Base-by-base conservation (phyloP, 1,140 invertebrate genomes). In the Caerostris darwini region DNA sequence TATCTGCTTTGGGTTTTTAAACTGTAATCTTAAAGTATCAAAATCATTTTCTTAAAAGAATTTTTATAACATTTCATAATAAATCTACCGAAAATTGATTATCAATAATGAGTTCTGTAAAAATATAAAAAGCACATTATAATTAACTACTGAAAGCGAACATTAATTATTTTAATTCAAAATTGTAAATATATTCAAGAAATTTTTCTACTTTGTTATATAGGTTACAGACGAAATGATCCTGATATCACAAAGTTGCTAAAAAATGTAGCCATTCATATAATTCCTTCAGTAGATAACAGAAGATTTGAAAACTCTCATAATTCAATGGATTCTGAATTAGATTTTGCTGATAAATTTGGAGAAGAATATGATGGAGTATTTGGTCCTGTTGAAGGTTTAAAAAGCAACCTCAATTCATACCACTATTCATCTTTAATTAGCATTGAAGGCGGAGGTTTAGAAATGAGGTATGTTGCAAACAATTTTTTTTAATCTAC, bases 261-360 rank as follows among this genome's bases (percentile, higher is more conserved):
- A 0, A 96, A 97, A 71, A 97, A 97, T 88, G 96, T 97, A 7
- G 97, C 98, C 53, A 95, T 99, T 58, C 97, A 98, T 95, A 97
- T 99, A 91, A 97, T 99, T 94, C 98, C 98, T 1, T 97, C 95
- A 77, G 92, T 96, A 56, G 96, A 96, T 94, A 94, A 85, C 7
- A 91, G 58, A 82, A 50, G 54, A 54, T 95, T 95, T 64, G 57
- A 71, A 34, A 89, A 58, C 14, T 17, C 88, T 12, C 59, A 94
- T 19, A 12, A 57, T 57, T 54, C 82, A 77, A 58, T 87, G 56
- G 90, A 77, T 71, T 14, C 85, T 94, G 95, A 97, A 92, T 85
- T 94, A 64, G 92, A 93, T 90, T 77, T 77, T 90, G 86, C 86
- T 50, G 92, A 95, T 54, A 95, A 94, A 87, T 95, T 95, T 94